These are phyloP conservation scores for Sisor rabdophorus DNA, from an alignment of 2,113 vertebrate species.

Conservation along the genomic window DNA sequence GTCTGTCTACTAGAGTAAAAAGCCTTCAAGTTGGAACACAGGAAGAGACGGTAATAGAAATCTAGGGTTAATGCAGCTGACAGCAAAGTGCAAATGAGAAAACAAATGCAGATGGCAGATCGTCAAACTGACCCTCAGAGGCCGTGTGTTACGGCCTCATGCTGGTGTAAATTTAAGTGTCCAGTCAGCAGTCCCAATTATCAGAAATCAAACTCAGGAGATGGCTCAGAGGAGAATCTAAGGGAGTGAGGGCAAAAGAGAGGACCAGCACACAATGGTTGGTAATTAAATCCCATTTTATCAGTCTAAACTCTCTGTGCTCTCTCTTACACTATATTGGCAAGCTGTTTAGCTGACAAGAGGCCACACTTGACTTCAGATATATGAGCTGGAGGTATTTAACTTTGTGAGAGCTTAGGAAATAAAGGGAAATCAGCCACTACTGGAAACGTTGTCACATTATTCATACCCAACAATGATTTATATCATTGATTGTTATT, in stretches of 20 bases:
- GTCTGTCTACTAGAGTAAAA: constrained; percentile 14
- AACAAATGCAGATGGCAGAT: constrained; percentile 86
- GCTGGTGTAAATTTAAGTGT: constrained; percentile 65
- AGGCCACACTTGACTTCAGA: constrained; percentile 81
- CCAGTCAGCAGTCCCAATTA: constrained; percentile 89
- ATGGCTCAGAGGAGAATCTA: constrained; percentile 65
- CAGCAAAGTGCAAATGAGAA: constrained; percentile 75
- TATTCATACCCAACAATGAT: not conserved
- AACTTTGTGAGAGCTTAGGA: constrained; percentile 66
- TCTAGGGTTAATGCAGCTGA: constrained; percentile 78
- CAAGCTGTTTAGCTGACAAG: constrained; percentile 71
- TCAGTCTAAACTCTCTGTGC: constrained; percentile 68
- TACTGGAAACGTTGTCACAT: not conserved
- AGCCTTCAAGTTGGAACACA: constrained; percentile 55
- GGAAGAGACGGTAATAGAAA: constrained; percentile 71
- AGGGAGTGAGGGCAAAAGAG: constrained; percentile 57
- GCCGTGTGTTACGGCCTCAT: constrained; percentile 67
- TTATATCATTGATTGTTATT: too few relatives aligned
- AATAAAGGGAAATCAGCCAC: constrained; percentile 28
- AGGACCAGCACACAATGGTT: constrained; percentile 78
- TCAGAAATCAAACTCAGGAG: constrained; percentile 90
- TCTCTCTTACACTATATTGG: constrained; percentile 76
- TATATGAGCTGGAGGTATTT: constrained; percentile 81
- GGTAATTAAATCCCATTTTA: constrained; percentile 97
- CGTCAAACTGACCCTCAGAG: constrained; percentile 82